Evolutionary conservation across 2,113 vertebrate genomes (phyloP).

Genomic region (Turdus rufiventris): DNA sequence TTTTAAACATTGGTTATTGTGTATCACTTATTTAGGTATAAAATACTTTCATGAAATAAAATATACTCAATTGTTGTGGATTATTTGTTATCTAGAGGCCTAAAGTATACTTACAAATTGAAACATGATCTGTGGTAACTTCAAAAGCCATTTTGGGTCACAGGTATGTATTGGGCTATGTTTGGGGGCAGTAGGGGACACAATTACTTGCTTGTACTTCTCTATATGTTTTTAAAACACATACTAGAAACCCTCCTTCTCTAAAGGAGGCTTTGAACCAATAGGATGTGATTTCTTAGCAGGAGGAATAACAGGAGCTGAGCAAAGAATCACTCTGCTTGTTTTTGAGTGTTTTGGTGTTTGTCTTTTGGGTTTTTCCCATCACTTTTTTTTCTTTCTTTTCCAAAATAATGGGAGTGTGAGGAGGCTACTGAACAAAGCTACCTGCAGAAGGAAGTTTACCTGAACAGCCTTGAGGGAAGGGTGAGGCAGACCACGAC

Average conservation of each 20-base stretch:
- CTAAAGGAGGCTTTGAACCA: not conserved
- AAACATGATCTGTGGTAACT: not conserved
- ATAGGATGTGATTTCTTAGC: not conserved
- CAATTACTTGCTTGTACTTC: not conserved
- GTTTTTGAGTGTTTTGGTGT: fast-evolving
- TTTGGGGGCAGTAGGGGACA: not conserved
- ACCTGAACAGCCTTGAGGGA: not conserved
- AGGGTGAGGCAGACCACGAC: not conserved
- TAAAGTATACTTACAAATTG: not conserved
- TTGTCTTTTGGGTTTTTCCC: not conserved
- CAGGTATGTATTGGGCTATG: not conserved
- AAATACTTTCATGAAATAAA: conserved; percentile 55
- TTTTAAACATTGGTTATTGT: conserved; percentile 44
- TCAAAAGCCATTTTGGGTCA: not conserved
- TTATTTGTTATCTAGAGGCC: not conserved
- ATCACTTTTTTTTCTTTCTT: not conserved
- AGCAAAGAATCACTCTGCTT: not conserved
- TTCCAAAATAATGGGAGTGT: not conserved
- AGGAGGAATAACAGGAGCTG: not conserved
- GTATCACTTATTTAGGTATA: conserved; percentile 35
- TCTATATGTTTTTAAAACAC: not conserved
- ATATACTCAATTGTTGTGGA: not conserved
- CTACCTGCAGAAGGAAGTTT: not conserved
- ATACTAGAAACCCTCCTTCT: not conserved
- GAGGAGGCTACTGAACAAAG: not conserved